Evolutionary conservation across 2,888 invertebrate genomes (phyloP).

Genomic region (Sphecodes monilicornis): DNA sequence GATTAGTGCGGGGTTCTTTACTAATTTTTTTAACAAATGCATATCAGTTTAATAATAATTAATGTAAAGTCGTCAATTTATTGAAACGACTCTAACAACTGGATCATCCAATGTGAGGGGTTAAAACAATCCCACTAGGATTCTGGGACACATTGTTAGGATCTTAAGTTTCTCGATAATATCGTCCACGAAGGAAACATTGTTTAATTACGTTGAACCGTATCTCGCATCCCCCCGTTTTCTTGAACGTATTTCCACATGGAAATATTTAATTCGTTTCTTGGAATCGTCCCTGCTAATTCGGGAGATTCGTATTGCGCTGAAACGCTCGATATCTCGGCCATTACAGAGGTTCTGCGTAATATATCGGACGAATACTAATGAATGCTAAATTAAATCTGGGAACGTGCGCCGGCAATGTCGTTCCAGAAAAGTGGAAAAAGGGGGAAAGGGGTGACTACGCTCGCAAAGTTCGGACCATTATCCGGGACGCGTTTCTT

Average conservation of each 20-base stretch:
- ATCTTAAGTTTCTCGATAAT: neutral
- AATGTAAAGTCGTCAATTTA: neutral
- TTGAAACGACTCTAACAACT: neutral
- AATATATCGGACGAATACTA: constrained; percentile 14
- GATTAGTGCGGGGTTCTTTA: too few species aligned
- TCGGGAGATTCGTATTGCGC: neutral
- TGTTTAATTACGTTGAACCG: neutral
- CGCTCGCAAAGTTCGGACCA: constrained; percentile 17
- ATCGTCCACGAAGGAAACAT: neutral
- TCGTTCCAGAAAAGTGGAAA: neutral
- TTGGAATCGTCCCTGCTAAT: neutral
- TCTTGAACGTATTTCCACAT: neutral
- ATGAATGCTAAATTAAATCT: constrained; percentile 25
- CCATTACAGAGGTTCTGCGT: neutral
- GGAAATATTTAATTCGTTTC: constrained; percentile 1
- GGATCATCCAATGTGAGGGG: too few species aligned
- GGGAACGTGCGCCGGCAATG: constrained; percentile 7
- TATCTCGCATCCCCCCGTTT: neutral
- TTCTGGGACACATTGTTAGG: neutral
- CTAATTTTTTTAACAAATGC: too few species aligned
- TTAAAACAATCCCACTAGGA: neutral
- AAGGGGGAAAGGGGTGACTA: constrained; percentile 8
- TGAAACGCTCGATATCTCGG: neutral
- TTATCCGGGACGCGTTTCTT: constrained; percentile 17
- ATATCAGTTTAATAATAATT: neutral